These are phyloP conservation scores for Acanthacorydalis orientalis DNA, from an alignment of 2,888 invertebrate species.

Conservation along the genomic window DNA sequence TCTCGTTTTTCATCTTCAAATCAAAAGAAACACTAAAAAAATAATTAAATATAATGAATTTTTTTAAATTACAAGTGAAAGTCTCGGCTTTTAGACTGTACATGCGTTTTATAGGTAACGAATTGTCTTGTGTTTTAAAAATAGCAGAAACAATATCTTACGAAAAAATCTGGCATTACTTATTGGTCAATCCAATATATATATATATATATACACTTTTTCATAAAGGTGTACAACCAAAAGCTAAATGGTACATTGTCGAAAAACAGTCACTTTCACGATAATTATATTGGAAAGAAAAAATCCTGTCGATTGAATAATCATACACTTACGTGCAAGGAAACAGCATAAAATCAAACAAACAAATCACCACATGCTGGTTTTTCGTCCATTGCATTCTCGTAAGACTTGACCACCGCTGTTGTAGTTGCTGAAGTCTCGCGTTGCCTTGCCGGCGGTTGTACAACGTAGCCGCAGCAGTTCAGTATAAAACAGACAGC, in stretches of 20 bases:
- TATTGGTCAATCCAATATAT: too few relatives aligned
- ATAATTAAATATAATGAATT: too few relatives aligned
- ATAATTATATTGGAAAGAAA: neutral
- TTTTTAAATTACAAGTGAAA: too few relatives aligned
- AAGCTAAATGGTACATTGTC: neutral
- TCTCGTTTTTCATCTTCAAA: too few relatives aligned
- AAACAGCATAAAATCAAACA: neutral
- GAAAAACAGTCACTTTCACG: neutral
- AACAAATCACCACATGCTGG: neutral
- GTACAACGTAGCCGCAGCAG: neutral
- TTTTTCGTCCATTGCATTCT: neutral
- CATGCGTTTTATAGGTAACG: too few relatives aligned
- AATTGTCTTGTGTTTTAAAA: too few relatives aligned
- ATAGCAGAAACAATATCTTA: too few relatives aligned
- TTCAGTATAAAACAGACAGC: conserved; percentile 11
- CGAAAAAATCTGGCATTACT: too few relatives aligned
- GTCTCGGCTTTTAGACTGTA: too few relatives aligned
- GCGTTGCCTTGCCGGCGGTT: too few relatives aligned
- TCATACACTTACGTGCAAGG: neutral
- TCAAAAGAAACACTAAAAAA: too few relatives aligned
- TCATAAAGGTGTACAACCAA: too few relatives aligned
- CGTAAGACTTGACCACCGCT: neutral
- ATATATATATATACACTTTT: neutral
- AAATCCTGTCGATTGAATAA: neutral
- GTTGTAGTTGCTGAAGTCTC: neutral